These are phyloP conservation scores for Myzus persicae DNA, from an alignment of 1,140 invertebrate genomes.

Conservation along the genomic window DNA sequence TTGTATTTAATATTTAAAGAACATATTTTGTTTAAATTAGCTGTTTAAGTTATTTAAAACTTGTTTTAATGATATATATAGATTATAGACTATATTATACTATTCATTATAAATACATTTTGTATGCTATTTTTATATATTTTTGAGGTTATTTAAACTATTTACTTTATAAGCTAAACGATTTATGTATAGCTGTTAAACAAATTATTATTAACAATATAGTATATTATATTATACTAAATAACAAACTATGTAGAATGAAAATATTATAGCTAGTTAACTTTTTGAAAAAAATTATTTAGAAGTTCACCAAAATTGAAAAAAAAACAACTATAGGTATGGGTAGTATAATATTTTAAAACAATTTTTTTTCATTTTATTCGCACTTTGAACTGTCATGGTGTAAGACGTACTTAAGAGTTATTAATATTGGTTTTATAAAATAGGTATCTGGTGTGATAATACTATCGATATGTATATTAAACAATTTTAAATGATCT, in stretches of 20 bases:
- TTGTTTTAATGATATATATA: neutral
- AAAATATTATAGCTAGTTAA: too few species aligned
- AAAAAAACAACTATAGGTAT: neutral
- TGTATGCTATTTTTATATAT: too few species aligned
- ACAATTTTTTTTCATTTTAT: neutral
- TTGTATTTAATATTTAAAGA: neutral
- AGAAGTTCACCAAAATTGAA: neutral
- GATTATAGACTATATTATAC: too few species aligned
- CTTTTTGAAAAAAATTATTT: neutral
- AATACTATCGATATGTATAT: neutral
- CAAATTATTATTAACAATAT: neutral
- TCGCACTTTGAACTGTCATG: neutral
- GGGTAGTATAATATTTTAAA: neutral
- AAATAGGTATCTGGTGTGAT: neutral
- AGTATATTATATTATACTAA: neutral
- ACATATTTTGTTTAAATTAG: neutral
- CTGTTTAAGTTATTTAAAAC: neutral
- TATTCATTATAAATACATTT: too few species aligned
- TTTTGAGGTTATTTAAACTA: too few species aligned
- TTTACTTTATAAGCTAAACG: too few species aligned
- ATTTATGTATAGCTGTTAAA: too few species aligned
- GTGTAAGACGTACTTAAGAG: neutral
- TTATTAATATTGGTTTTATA: neutral
- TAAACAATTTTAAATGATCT: neutral
- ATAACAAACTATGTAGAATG: neutral